Base-by-base conservation (phyloP, 2,113 vertebrate genomes). In the Anolis sagrei region DNA sequence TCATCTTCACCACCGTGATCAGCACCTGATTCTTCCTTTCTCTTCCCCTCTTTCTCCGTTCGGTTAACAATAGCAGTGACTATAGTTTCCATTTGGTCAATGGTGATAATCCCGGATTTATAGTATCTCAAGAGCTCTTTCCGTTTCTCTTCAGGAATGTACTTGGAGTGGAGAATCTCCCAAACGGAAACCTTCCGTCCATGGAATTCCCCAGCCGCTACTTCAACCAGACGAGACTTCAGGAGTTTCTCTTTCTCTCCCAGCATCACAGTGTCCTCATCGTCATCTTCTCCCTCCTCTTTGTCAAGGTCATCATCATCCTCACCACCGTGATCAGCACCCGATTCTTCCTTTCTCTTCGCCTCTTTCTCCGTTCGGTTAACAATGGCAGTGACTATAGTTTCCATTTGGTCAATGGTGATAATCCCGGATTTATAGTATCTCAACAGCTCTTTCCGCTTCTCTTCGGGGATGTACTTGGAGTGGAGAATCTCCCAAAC, bases 391-490 rank as follows among this genome's bases (percentile, higher is more conserved):
- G 94, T 44, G 91, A 97, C 36, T 5, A 1, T 16, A 0, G 62
- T n/a, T 5, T 48, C 36, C 61, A 66, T 68, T 44, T 48, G 62
- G 16, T 48, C 78, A n/a, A 68, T 61, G 29, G 89, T 97, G 77
- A 96, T 91, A 87, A 89, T 93, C 54, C 90, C 94, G n/a, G 93
- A 94, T 27, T 86, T 95, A 86, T 93, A 96, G 18, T 92, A 78
- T n/a, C 93, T 92, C 70, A 97, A 90, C 72, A 96, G 79, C 76
- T 96, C 95, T 69, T 93, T 91, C 66, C 94, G 93, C 91, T 95
- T 95, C 25, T 84, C 76, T n/a, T 87, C 77, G 0, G 86, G 80
- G 44, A 93, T 61, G 18, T 88, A 88, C 13, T 76, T 68, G 7
- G 88, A 89, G 16, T 89, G 87, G 6, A 90, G 86, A 19, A 87